Percentiles rank a stretch among this genome's conserved stretches.
phyloP scores from a whole-genome alignment of 1,140 invertebrate genomes.

The Panulirus ornatus region DNA sequence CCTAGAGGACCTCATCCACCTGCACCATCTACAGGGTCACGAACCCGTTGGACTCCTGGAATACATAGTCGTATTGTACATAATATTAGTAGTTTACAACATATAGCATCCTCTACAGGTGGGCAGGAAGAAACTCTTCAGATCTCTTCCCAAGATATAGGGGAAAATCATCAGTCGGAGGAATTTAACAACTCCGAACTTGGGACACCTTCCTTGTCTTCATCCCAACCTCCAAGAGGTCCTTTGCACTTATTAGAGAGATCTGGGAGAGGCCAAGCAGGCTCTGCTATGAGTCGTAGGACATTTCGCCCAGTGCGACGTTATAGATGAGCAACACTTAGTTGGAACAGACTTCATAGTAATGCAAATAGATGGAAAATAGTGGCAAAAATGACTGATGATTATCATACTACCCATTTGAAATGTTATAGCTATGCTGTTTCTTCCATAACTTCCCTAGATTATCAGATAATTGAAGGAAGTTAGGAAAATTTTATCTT shows the following conservation, averaged over 20 bases:
- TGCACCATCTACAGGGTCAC: constrained; percentile 28
- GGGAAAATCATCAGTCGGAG: constrained; percentile 11
- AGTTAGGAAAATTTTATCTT: no score
- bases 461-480: no score
- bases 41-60: constrained; percentile 49
- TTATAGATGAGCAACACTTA: not conserved
- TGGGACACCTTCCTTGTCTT: not conserved
- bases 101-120: constrained; percentile 12
- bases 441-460: no score
- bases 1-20: constrained; percentile 32
- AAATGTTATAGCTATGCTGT: no score
- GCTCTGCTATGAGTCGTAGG: not conserved
- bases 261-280: constrained; percentile 4
- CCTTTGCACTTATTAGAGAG: constrained; percentile 45
- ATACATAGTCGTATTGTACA: constrained; percentile 57
- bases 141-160: not conserved
- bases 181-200: constrained; percentile 17
- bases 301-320: constrained; percentile 3
- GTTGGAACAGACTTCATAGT: no score
- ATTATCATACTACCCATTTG: no score
- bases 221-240: constrained; percentile 4
- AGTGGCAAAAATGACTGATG: no score
- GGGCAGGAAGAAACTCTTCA: constrained; percentile 11
- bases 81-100: constrained; percentile 53
- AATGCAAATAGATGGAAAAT: no score